Base-by-base conservation (phyloP, 2,113 vertebrate species). In the Syngnathus scovelli region DNA sequence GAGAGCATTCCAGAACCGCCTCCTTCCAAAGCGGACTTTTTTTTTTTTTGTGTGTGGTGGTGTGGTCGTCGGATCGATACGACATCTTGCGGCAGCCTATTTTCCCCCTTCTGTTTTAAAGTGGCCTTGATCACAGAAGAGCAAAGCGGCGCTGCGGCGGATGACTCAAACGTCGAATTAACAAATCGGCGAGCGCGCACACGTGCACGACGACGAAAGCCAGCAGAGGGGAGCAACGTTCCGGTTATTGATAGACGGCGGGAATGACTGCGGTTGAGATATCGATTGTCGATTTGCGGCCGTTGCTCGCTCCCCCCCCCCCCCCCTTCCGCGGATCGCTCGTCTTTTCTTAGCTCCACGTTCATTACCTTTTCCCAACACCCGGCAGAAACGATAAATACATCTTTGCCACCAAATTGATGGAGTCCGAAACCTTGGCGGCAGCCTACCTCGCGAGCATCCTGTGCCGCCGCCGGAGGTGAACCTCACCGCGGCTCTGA, bases 251-350 rank as follows among this genome's bases (percentile, higher is more conserved):
- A 88, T 85, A 78, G 74, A 85, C 70, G 58, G 68, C 72, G 75
- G 83, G 81, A 89, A 89, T 82, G 81, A 86, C 86, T 87, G 85
- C 87, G 84, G 87, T 86, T 86, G 77, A 89, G 82, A 77, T 84
- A 89, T 89, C 85, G 87, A 89, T 88, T 89, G 37, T 85, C 81
- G 78, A 88, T 89, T 84, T 82, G 83, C 77, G 51, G 81, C 81
- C 85, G 77, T 83, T 78, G 70, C 78, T 79, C 78, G 67, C 77
- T 49, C 77, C 74, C 76, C 52, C 77, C 74, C 76, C 70, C 36
- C 27, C 73, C 49, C 19, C 75, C 54, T 39, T 72, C 74, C 49
- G 65, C 73, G 59, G 62, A 62, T 69, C 68, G 64, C 13, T 76
- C 84, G 79, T 76, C 77, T 9, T 13, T 9, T 71, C 21, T 8